Evolutionary conservation across 1,140 invertebrate species (phyloP).

Genomic region (Drosophila gunungcola): DNA sequence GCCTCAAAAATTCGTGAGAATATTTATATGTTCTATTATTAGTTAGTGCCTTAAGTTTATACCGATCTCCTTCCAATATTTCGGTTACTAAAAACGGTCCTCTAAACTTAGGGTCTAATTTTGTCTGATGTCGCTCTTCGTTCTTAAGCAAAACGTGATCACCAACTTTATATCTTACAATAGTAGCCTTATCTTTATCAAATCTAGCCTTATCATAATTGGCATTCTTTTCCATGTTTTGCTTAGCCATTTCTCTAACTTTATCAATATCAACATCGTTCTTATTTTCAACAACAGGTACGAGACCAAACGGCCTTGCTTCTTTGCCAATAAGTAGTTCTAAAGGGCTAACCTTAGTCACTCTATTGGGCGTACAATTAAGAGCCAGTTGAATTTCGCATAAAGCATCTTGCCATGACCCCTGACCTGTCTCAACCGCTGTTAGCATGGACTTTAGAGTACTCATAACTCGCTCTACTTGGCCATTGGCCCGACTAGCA

Average conservation of each 20-base stretch:
- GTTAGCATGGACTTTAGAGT: conserved; percentile 6
- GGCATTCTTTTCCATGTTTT: conserved; percentile 4
- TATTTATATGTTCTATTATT: no score
- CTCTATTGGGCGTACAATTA: background rate
- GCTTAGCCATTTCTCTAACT: background rate
- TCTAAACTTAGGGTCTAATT: background rate
- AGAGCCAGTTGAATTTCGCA: background rate
- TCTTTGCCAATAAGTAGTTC: conserved; percentile 5
- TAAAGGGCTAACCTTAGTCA: background rate
- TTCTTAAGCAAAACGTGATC: background rate
- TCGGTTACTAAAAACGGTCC: no score
- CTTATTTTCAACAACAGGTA: background rate
- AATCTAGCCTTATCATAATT: conserved; percentile 1
- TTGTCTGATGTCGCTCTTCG: background rate
- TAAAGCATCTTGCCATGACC: no score
- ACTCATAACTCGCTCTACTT: conserved; percentile 7
- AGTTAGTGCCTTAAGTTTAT: no score
- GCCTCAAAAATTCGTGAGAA: conserved; percentile 14
- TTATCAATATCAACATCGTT: background rate
- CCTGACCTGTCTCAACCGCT: no score
- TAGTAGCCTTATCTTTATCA: conserved; percentile 2
- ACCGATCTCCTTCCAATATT: no score
- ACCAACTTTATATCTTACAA: background rate
- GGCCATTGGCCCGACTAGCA: background rate
- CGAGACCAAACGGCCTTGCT: conserved; percentile 1